These are phyloP conservation scores for Gallinago media DNA, from an alignment of 2,113 vertebrate genomes.

Conservation along the genomic window DNA sequence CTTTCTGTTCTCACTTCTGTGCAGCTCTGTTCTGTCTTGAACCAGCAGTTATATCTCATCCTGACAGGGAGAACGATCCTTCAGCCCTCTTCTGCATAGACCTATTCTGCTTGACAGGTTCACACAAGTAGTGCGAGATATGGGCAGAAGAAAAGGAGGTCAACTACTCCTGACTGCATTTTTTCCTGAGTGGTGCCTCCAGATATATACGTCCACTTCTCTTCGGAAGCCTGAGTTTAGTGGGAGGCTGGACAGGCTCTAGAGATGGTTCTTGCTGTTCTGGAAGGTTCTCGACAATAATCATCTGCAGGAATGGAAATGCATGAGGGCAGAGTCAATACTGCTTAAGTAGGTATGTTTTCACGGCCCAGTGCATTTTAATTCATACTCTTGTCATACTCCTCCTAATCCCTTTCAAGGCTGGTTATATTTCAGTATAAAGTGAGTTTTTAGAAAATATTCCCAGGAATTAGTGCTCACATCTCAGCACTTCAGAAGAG, in stretches of 20 bases:
- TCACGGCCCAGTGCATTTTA: background rate
- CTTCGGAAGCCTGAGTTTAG: background rate
- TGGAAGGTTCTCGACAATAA: background rate
- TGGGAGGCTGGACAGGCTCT: background rate
- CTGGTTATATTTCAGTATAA: background rate
- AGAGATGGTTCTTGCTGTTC: background rate
- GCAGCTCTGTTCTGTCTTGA: background rate
- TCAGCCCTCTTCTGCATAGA: background rate
- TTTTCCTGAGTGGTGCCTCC: background rate
- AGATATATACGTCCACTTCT: background rate
- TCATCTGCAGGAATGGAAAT: background rate
- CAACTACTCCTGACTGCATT: background rate
- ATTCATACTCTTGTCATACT: background rate
- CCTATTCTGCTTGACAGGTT: background rate
- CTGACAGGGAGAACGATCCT: background rate
- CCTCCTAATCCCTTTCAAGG: background rate
- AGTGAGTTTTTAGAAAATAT: constrained; percentile 7
- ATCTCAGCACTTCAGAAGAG: background rate
- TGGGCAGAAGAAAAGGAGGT: background rate
- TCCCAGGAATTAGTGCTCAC: background rate
- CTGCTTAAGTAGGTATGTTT: background rate
- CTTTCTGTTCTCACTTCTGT: background rate
- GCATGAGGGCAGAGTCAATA: background rate
- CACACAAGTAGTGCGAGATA: background rate
- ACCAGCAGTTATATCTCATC: background rate